Evolutionary conservation across 2,113 vertebrate genomes (phyloP), one percentile per base, ranked within the genome.

Genomic region (Crypturellus undulatus): DNA sequence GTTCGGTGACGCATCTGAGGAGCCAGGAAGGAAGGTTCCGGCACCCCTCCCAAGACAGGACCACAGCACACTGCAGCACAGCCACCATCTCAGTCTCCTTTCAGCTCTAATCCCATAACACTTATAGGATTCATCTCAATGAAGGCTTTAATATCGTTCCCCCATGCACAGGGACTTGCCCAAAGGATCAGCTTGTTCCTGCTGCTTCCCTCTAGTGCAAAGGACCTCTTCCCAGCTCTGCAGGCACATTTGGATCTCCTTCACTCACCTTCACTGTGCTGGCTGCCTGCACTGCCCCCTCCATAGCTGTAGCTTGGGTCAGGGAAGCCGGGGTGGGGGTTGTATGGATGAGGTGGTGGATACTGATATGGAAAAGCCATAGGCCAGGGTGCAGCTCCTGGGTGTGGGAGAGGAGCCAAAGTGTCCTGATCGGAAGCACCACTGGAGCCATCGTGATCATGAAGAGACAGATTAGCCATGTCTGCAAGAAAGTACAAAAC

Each of bases 301-400:
- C 97, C 98, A 2, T 98, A 98, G 96, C 96, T 98, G 95, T 96
- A 98, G 65, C 97, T 96, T 87, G 98, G 97, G 73, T 99, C 99
- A 5, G 98, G 98, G 86, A 98, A 98, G 86, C 98, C 97, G 0
- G 98, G 98, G 69, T 98, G 98, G 4, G 98, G 98, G 95, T 98
- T 99, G 96, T 99, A 99, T 70, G 99, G 99, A 94, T 99, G 99
- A 76, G 99, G 99, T 0, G 99, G 96, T 1, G 99, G 98, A 92
- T 98, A 99, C 90, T 99, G 99, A 94, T 99, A 99, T 0, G 99
- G 98, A 94, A 99, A 99, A 64, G 98, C 97, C 97, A 99, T 98
- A 71, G 99, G 99, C 99, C 99, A 99, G 8, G 99, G 99, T 26
- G 99, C 99, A 0, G 99, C 98, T 70, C 99, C 99, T 0, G 99